Conservation (phyloP, 2,797 vertebrate species). For the Gambusia yucatana region DNA sequence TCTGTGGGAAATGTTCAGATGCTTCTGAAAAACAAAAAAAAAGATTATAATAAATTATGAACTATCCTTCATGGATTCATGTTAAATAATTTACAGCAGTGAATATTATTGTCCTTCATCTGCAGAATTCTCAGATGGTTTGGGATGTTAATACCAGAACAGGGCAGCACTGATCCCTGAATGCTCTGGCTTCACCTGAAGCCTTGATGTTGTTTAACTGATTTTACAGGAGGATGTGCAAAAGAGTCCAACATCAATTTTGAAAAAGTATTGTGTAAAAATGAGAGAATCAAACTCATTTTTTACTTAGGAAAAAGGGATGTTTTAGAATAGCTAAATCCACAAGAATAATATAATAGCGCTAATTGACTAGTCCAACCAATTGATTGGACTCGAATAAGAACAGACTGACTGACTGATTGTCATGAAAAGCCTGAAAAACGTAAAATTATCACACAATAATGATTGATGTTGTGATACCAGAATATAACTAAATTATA, state of each 20-base stretch:
- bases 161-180: constrained; percentile 27
- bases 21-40: constrained; percentile 12
- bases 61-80: constrained; percentile 33
- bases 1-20: constrained; percentile 12
- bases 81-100: constrained; percentile 59
- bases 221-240: not conserved
- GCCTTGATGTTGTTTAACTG: not conserved
- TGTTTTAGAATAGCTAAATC: not conserved
- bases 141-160: constrained; percentile 51
- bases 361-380: not conserved
- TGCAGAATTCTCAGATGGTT: constrained; percentile 35
- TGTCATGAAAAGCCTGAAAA: not conserved
- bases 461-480: not conserved
- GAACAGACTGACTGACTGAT: not conserved
- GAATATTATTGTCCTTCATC: constrained; percentile 53
- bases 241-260: not conserved
- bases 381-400: not conserved
- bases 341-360: not conserved
- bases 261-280: not conserved
- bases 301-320: not conserved
- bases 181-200: constrained; percentile 22
- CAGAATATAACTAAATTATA: not conserved
- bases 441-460: not conserved
- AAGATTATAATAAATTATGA: constrained; percentile 37
- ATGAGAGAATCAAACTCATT: not conserved